Base-by-base conservation (phyloP, 2,113 vertebrate genomes). In the Anoplopoma fimbria region DNA sequence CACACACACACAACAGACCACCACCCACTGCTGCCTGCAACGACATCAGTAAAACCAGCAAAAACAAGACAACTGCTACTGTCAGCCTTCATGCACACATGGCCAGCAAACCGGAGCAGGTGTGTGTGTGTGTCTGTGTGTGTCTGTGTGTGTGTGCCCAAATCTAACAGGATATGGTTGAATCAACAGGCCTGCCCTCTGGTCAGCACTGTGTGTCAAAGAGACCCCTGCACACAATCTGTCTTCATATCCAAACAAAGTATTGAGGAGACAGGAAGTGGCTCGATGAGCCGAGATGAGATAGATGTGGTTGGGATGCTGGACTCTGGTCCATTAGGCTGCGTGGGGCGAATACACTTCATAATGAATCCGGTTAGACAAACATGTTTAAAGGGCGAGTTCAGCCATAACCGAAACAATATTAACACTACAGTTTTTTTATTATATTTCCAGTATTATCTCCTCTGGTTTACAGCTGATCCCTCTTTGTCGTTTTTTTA, bases 1-100 rank as follows among this genome's bases (percentile, higher is more conserved):
- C 62, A 77, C 72, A 79, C 79, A 77, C 60, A 79, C 63, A 75
- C 70, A 81, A 14, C 58, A 45, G 58, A 83, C 72, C 75, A 45
- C 87, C 89, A 88, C 85, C 86, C 83, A 91, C 79, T 23, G 76
- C 47, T 61, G 78, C 67, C 83, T 85, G 40, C 19, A 34, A 88
- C 63, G 38, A 84, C 83, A 81, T 61, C 77, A 79, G 79, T 79
- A 79, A 87, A 90, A 61, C 61, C 63, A 87, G 33, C 4, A 76
- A 81, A 85, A 88, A 79, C 67, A 73, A 77, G 86, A 81, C 91
- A 93, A 93, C 89, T 91, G 90, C 88, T 78, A 53, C 74, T 67
- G 89, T 89, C 85, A 87, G 71, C 75, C 69, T 63, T 33, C 0
- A 23, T 19, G 62, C 78, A 79, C 85, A 85, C 84, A 71, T 67